phyloP scores from a whole-genome alignment of 2,113 vertebrate genomes.

The Halcyon malimbica region DNA sequence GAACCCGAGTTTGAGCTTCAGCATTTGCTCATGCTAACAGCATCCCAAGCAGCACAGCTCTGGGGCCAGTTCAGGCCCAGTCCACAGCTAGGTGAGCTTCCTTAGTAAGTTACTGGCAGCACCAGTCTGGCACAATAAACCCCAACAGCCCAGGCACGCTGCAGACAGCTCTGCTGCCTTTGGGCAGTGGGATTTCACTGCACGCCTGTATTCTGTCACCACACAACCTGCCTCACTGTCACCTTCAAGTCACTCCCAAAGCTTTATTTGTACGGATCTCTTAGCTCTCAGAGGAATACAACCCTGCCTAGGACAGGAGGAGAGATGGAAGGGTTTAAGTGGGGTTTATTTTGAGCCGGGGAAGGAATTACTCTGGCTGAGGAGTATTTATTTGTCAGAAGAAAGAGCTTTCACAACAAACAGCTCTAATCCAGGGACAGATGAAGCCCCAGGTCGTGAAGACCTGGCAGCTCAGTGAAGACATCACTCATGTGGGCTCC shows the following conservation, averaged over 20 bases:
- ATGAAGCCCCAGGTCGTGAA: neutral
- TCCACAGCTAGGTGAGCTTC: neutral
- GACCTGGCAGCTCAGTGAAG: neutral
- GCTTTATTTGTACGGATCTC: neutral
- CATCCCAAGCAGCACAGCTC: fast-evolving
- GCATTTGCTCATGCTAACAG: neutral
- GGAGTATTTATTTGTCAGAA: neutral
- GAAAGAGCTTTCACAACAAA: neutral
- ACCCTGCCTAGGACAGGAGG: neutral
- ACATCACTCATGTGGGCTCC: neutral
- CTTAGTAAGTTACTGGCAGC: neutral
- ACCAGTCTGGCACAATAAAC: neutral
- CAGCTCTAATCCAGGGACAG: neutral
- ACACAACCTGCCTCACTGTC: neutral
- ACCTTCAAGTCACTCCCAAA: neutral
- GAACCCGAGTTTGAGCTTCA: neutral
- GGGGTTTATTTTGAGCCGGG: neutral
- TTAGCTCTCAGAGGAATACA: neutral
- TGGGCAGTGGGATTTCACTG: neutral
- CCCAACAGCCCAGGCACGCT: neutral
- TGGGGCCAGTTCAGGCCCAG: neutral
- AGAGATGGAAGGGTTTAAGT: constrained; percentile 17
- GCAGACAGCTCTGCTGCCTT: neutral
- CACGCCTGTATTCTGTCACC: neutral
- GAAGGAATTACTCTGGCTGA: neutral